Evolutionary conservation across 2,888 invertebrate species (phyloP), one percentile per base, ranked within the genome.

Genomic region (Dasypolia templi): DNA sequence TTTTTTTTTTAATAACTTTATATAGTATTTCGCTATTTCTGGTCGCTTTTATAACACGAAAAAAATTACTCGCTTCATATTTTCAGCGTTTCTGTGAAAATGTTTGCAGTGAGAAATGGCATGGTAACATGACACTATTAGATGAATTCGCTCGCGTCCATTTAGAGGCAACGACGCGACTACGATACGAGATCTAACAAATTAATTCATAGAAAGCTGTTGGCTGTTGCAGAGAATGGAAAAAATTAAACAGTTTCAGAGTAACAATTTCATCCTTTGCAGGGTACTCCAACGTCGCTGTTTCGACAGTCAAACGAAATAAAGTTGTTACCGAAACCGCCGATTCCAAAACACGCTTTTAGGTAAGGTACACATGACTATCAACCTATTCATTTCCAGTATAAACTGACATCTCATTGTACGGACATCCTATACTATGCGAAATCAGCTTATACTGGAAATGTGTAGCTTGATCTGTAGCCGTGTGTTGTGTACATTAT

Each of bases 61-160:
- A 90, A 89, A 89, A 90, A 91, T 92, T 88, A 89, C 79, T 81
- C 51, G 87, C 87, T 84, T 86, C 89, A 88, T 87, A 87, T 89
- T 89, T 90, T 89, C 89, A 83, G 83, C 67, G 81, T 81, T 83
- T 79, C 82, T 85, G 82, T 89, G 88, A 91, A 92, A 92, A 92
- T 93, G 90, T 93, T 94, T 91, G 89, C 91, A 87, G 84, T 93
- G 91, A 93, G 91, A 94, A 93, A 94, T 93, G 89, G 91, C 86
- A 86, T 72, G 76, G 91, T 88, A 92, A 92, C 93, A 92, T 91
- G 93, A 93, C 89, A 93, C 92, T 92, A 91, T 91, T 91, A 91
- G 88, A 91, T 89, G 88, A 89, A 90, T 91, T 89, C 87, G 84
- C 84, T 83, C 82, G 65, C 49, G 49, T 53, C 46, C 65, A 67